Evolutionary conservation across 1,140 invertebrate genomes (phyloP), one percentile per base, ranked within the genome.

Genomic region (Potamilus streckersoni): DNA sequence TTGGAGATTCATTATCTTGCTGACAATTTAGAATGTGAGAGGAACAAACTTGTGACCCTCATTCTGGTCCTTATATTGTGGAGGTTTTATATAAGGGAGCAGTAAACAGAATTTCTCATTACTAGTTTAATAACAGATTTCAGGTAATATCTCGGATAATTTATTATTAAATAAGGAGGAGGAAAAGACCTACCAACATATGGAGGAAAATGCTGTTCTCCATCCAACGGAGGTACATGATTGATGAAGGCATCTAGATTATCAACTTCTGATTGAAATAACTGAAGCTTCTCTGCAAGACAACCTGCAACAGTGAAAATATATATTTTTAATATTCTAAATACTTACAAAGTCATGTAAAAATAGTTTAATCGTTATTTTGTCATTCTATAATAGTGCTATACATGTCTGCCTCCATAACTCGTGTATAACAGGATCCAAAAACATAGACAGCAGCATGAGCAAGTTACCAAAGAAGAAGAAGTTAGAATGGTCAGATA

Each of bases 221-320:
- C 86, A 38, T 60, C 57, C 63, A 73, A 57, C 31, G 66, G 60
- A 55, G 92, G 92, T 82, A 92, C 87, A 78, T 92, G 92, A 77
- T 93, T 91, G 74, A 95, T 90, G 85, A 94, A 93, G 17, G 93
- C 93, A 89, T 95, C 93, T 83, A 93, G 93, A 69, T 93, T 91
- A 27, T 89, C 38, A 14, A 77, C 38, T n/a, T 63, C n/a, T n/a
- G 55, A 5, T 20, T 69, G 38, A 58, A 67, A 71, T 38, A n/a
- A 38, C 2, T 60, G 16, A n/a, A 80, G 66, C 59, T 64, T 75
- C 61, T 66, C 58, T 16, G 64, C 66, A 8, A 80, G 67, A 57
- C 78, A 81, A 55, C 64, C 75, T 60, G 55, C 60, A n/a, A 20
- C 23, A 49, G 38, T 49, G 38, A 49, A 49, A 49, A 8, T 49